These are phyloP conservation scores for Molossus alvarezi DNA, from an alignment of 2,797 vertebrate species.

Conservation along the genomic window DNA sequence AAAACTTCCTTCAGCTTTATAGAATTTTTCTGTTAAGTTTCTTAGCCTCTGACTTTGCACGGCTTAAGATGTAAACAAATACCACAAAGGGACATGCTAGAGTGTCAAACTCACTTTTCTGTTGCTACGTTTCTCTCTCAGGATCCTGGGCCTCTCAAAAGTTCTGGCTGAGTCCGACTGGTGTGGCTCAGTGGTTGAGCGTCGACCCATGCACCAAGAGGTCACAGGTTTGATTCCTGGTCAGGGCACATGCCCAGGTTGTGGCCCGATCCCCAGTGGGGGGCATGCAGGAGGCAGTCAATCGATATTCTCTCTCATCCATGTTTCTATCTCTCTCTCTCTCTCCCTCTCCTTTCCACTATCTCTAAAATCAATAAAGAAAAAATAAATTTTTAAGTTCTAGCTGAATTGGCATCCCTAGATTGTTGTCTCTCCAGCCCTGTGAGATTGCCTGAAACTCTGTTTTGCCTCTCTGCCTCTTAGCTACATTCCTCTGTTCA, in stretches of 20 bases:
- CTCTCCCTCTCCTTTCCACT: no score
- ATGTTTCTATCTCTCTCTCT: no score
- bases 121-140: neutral
- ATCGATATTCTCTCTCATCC: no score
- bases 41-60: neutral
- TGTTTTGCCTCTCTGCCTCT: neutral
- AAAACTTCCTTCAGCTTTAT: neutral
- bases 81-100: neutral
- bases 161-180: neutral
- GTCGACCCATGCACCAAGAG: no score
- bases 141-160: neutral
- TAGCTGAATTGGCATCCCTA: neutral
- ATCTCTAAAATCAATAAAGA: no score
- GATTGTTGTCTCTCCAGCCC: neutral
- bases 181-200: no score
- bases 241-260: no score
- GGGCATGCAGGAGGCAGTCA: no score
- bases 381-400: neutral
- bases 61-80: slow-evolving; percentile 16
- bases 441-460: neutral
- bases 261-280: no score
- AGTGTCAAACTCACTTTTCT: neutral
- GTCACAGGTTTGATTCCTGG: no score
- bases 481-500: neutral
- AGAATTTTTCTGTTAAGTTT: neutral